Percentiles rank a stretch among this genome's conserved stretches.
Evolutionary conservation across 2,113 vertebrate genomes (phyloP).

Genomic region (Larimichthys polyactis): DNA sequence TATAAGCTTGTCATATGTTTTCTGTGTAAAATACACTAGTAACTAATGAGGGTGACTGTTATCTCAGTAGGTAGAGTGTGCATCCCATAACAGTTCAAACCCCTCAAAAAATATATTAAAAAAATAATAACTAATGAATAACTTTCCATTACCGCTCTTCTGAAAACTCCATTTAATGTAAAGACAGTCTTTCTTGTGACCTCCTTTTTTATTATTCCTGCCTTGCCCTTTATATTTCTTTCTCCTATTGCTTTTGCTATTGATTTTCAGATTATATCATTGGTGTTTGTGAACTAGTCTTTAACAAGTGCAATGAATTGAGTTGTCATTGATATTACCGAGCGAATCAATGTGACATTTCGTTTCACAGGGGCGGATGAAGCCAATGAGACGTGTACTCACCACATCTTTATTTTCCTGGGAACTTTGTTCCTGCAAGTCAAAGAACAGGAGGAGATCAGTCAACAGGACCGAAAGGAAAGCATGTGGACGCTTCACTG

Average conservation of each 20-base stretch:
- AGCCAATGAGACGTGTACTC: constrained; percentile 54
- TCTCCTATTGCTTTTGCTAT: neutral
- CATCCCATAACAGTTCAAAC: too few species aligned
- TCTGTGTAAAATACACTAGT: neutral
- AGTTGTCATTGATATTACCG: neutral
- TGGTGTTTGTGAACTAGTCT: neutral
- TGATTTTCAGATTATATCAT: neutral
- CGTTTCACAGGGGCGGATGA: neutral
- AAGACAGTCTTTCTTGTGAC: neutral
- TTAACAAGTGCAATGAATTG: neutral
- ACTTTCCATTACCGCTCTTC: neutral
- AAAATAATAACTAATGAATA: neutral
- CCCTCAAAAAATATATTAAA: too few species aligned
- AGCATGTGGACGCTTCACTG: neutral
- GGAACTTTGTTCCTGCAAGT: constrained; percentile 73
- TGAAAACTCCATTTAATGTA: neutral
- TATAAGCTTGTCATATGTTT: neutral
- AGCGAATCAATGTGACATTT: constrained; percentile 11
- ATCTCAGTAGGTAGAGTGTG: too few species aligned
- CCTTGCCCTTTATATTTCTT: neutral
- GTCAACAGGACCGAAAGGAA: neutral
- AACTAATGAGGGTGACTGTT: neutral
- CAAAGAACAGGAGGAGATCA: constrained; percentile 39
- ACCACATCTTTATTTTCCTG: constrained; percentile 79
- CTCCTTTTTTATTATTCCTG: neutral